Evolutionary conservation across 2,797 vertebrate genomes (phyloP), one percentile per base, ranked within the genome.

Genomic region (Zalophus californianus): DNA sequence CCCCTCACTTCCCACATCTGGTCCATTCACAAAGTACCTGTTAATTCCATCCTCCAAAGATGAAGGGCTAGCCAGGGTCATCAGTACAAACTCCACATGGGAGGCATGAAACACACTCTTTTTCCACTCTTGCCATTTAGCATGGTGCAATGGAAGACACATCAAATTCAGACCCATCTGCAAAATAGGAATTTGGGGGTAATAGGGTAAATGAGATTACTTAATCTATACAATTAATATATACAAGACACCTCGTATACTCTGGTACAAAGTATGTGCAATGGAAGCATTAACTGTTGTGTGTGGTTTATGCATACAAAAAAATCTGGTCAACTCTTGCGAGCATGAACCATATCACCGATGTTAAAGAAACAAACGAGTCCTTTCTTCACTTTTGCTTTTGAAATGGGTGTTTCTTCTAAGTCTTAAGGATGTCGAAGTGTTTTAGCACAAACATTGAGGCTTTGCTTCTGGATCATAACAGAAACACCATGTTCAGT

Each of bases 401-500:
- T 85, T 3, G 27, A 88, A 77, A 48, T 20, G 44, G 56, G 5
- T 27, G 3, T 52, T 78, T 88, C 78, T 18, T 68, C 29, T 27
- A 50, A 54, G 12, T 84, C 78, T 77, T 4, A 1, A 32, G 58
- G 78, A 92, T 5, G 27, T 48, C 12, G 38, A 66, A 21, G 12
- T 27, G 62, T 94, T 73, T 64, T 2, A 1, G 21, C 7, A 25
- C 32, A 64, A 60, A 86, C 1, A 0, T 6, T 52, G 60, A 87
- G 2, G 9, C 48, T 66, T 89, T 70, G 32, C 83, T 77, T 70
- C 58, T 66, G 64, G 90, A 27, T 91, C 44, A 21, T 79, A 86
- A 93, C 14, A 73, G 86, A 85, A 94, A 87, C 70, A 85, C 84
- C 35, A 35, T 32, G 70, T 64, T 78, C 70, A 20, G 2, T 15